Percentiles rank a stretch among this genome's conserved stretches.
phyloP scores from a whole-genome alignment of 2,797 vertebrate genomes.

The Pelochelys cantorii region DNA sequence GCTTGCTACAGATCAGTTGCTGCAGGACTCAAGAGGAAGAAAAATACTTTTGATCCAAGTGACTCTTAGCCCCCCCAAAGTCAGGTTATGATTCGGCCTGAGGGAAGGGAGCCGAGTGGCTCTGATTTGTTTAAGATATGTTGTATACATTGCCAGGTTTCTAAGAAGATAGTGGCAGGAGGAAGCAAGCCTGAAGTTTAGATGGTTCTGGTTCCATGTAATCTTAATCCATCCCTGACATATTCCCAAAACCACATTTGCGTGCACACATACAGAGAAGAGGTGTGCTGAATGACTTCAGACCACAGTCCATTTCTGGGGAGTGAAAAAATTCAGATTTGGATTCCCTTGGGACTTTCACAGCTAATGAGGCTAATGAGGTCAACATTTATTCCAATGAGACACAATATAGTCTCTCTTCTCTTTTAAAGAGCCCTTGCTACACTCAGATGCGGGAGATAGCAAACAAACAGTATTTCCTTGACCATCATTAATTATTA shows the following conservation, averaged over 20 bases:
- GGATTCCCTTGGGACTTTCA: background rate
- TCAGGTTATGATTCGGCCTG: background rate
- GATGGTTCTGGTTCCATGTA: fast-evolving
- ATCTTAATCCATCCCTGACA: background rate
- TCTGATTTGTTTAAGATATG: background rate
- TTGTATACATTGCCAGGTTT: fast-evolving
- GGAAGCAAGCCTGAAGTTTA: background rate
- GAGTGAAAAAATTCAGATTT: fast-evolving
- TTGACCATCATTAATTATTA: background rate
- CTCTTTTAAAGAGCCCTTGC: background rate
- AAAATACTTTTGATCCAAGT: background rate
- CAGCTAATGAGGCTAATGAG: background rate
- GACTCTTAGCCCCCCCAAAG: background rate
- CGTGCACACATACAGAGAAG: background rate
- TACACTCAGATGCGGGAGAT: background rate
- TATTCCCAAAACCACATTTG: background rate
- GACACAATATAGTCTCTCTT: too few relatives aligned
- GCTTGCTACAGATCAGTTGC: background rate
- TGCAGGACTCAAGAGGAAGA: background rate
- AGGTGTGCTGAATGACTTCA: background rate
- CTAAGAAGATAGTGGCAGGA: background rate
- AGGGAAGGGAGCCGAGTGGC: background rate
- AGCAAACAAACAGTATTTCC: background rate
- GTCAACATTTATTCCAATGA: background rate
- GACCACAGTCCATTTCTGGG: background rate